Base-by-base conservation (phyloP, 2,888 invertebrate species). In the Coremacera marginata region DNA sequence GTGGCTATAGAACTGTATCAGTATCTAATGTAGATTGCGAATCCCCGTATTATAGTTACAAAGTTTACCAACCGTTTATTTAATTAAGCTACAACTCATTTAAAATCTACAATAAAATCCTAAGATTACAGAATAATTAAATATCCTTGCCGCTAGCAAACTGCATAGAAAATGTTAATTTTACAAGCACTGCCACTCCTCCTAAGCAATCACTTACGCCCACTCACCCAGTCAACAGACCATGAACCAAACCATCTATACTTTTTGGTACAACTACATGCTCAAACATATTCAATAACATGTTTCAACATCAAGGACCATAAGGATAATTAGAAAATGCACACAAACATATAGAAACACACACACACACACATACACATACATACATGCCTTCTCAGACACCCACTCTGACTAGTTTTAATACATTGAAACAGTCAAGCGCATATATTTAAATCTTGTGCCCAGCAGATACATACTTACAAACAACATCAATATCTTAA, bases 301-400 rank as follows among this genome's bases (percentile, higher is more conserved):
- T 74, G 74, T 74, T 67, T 55, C 65, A 55, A 67, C 65, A 74
- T 74, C 52, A 67, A 65, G 72, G 81, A 79, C 81, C 81, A 81
- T 79, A 81, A 80, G 81, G 79, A 81, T 82, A 83, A 83, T 83
- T 81, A 83, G 82, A 81, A 81, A 81, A 52, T 25, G 74, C 65
- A 55, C 49, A 65, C 65, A 22, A 65, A 37, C 52, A 63, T 63
- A 27, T 27, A 55, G 1, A 55, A 5, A 19, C 34, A 55, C 25
- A 70, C 22, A 63, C 22, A 22, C 22, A 74, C 9, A 55, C 55
- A 57, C 31, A 55, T 14, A 63, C 22, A 22, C 22, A 74, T 5
- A 55, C 55, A 57, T 37, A 55, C 16, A 55, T 22, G 14, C 65
- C 27, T 27, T 22, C 22, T 22, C 22, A 72, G 22, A 44, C 7